A percentile compares a stretch with the other conserved stretches of the same genome.
Conservation (phyloP, 2,797 vertebrate genomes). For the Melanotaenia parkinsoni region DNA sequence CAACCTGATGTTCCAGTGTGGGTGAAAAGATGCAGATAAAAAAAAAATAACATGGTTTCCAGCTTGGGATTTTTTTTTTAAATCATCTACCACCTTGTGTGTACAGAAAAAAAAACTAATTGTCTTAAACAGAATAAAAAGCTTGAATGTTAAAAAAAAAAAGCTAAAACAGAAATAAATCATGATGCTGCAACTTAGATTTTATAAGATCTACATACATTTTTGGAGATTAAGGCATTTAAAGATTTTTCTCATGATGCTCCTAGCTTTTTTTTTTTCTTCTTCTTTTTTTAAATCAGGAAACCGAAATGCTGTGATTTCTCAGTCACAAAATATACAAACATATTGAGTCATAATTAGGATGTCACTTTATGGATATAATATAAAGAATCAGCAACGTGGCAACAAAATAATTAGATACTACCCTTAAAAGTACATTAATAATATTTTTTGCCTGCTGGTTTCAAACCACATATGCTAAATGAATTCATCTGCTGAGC, state of each 20-base stretch:
- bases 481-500: conserved; percentile 36
- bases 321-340: neutral
- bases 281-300: neutral
- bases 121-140: neutral
- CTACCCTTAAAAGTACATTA: conserved; percentile 13
- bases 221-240: conserved; percentile 26
- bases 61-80: neutral
- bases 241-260: neutral
- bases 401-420: conserved; percentile 1
- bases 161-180: neutral
- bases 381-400: conserved; percentile 1
- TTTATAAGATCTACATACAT: conserved; percentile 23
- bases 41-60: conserved; percentile 14
- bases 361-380: neutral
- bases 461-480: conserved; percentile 37
- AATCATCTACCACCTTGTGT: conserved; percentile 8
- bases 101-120: conserved; percentile 19
- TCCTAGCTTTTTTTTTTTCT: neutral
- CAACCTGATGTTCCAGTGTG: conserved; percentile 37
- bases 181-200: conserved; percentile 18
- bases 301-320: conserved; percentile 10
- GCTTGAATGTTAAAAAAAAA: conserved; percentile 7
- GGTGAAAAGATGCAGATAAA: conserved; percentile 11
- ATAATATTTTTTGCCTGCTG: conserved; percentile 19
- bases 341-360: neutral